Percentiles rank a stretch among this genome's conserved stretches.
These are phyloP conservation scores for Akabosia matsudoensis DNA, from an alignment of 1,140 invertebrate genomes.

Conservation along the genomic window DNA sequence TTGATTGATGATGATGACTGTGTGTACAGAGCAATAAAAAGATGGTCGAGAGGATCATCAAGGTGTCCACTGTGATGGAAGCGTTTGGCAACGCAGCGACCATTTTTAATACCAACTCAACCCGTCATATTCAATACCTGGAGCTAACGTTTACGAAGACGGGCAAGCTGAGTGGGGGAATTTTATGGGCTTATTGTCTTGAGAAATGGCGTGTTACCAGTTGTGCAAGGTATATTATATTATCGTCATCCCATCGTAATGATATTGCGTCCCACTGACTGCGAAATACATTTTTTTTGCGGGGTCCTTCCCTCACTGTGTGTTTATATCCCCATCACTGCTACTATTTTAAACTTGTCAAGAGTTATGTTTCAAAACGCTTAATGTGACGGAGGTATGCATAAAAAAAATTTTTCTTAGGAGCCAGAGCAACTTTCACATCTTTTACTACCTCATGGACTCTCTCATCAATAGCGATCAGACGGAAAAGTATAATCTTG, in stretches of 20 bases:
- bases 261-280: too few relatives aligned
- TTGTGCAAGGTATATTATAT: constrained; percentile 62
- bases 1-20: constrained; percentile 11
- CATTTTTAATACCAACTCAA: constrained; percentile 79
- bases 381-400: too few relatives aligned
- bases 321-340: neutral
- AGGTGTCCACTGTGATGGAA: constrained; percentile 70
- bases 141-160: constrained; percentile 75
- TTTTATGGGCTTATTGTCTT: constrained; percentile 79
- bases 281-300: too few relatives aligned
- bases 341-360: neutral
- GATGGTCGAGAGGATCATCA: constrained; percentile 67
- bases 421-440: constrained; percentile 81
- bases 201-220: constrained; percentile 83
- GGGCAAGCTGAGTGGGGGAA: constrained; percentile 78
- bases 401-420: constrained; percentile 55
- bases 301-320: too few relatives aligned
- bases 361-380: too few relatives aligned
- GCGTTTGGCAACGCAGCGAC: constrained; percentile 80
- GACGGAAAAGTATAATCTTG: constrained; percentile 62
- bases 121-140: constrained; percentile 75
- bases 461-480: constrained; percentile 64
- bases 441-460: constrained; percentile 86
- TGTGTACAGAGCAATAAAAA: constrained; percentile 52
- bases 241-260: too few relatives aligned